phyloP scores from a whole-genome alignment of 2,888 invertebrate genomes.

The Cataglyphis altisquamis region DNA sequence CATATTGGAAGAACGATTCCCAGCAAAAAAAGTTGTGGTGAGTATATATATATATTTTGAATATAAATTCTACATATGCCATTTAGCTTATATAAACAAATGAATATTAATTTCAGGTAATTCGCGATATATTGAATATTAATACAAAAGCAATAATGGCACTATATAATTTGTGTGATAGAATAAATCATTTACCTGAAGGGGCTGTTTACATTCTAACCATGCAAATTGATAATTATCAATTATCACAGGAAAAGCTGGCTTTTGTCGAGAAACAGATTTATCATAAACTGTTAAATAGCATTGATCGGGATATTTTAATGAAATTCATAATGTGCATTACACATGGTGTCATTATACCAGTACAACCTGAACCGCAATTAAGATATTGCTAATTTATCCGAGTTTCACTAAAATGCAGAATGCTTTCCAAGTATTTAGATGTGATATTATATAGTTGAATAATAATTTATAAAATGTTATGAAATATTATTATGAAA shows the following conservation, averaged over 20 bases:
- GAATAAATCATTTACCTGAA: constrained; percentile 86
- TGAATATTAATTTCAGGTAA: constrained; percentile 75
- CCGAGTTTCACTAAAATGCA: not conserved
- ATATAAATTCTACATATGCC: not conserved
- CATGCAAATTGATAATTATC: constrained; percentile 80
- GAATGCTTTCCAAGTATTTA: not conserved
- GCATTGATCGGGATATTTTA: constrained; percentile 85
- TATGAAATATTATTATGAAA: too few species aligned
- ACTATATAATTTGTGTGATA: constrained; percentile 88
- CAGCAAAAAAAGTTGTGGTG: constrained; percentile 77
- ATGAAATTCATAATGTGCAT: constrained; percentile 86
- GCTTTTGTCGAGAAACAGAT: constrained; percentile 84
- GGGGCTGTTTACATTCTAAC: constrained; percentile 86
- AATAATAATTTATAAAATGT: too few species aligned
- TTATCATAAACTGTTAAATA: constrained; percentile 80
- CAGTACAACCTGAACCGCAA: constrained; percentile 76
- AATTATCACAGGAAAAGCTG: constrained; percentile 66
- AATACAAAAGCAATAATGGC: constrained; percentile 83
- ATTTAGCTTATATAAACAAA: not conserved
- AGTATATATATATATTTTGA: constrained; percentile 51
- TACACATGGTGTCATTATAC: constrained; percentile 83
- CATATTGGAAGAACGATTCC: constrained; percentile 65
- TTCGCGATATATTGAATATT: constrained; percentile 80
- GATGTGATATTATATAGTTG: too few species aligned
- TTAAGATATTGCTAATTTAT: constrained; percentile 41